Evolutionary conservation across 2,113 vertebrate genomes (phyloP), one percentile per base, ranked within the genome.

Genomic region (Mungos mungo): DNA sequence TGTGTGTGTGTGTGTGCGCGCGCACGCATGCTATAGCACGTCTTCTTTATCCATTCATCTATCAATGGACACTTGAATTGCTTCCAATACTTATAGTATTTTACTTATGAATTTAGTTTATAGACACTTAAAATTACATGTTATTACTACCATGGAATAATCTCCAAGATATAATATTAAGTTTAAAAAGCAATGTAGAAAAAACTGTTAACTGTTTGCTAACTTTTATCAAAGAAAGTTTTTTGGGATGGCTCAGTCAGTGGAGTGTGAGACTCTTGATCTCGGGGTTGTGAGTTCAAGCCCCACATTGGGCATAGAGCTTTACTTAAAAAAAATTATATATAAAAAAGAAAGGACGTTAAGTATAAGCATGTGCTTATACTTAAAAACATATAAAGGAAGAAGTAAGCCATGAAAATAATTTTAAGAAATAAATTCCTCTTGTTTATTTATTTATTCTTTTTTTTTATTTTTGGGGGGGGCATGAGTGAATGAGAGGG

Each of bases 41-140:
- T 29, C 25, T 63, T 63, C 10, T 63, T 63, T 63, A 63, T 63
- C 6, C 54, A 57, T 57, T 57, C 60, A 63, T 63, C 60, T 63
- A 63, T 63, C 27, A 3, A 63, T 63, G 60, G 60, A 63, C 60
- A 63, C 27, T 63, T 63, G 25, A 21, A 27, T 63, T 63, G 60
- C 25, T 29, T 63, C 60, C 25, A 63, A 63, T 29, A 63, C 25
- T 96, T 82, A 72, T 82, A 72, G 18, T 47, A 54, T 72, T 95
- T 92, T 68, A 87, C 72, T 66, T 95, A 97, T 81, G n/a, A 86
- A 72, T 47, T 92, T 54, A 60, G 31, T 76, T 72, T 72, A 41
- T 25, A 80, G 35, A 38, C 11, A 91, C 80, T 88, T 80, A 63
- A 90, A 80, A 69, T 41, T 45, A 68, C 7, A 52, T 54, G 69